A percentile compares a stretch with the other conserved stretches of the same genome.
These are phyloP conservation scores for Falco berigora DNA, from an alignment of 2,797 vertebrate genomes.

Conservation along the genomic window DNA sequence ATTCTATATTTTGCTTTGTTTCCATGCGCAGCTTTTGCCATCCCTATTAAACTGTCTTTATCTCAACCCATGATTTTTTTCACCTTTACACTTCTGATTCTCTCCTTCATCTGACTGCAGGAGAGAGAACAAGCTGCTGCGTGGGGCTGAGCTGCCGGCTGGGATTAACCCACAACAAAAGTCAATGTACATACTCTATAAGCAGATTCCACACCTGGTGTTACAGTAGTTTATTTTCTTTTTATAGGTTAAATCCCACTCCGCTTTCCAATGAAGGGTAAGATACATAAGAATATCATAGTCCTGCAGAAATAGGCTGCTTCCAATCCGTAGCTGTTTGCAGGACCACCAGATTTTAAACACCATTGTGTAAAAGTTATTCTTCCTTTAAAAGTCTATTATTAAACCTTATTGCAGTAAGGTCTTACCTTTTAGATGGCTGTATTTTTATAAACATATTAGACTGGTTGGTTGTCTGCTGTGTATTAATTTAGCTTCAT, in stretches of 20 bases:
- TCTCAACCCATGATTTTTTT: neutral
- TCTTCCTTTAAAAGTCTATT: neutral
- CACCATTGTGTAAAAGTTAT: neutral
- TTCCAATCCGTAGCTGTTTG: neutral
- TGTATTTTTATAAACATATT: neutral
- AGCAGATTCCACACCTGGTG: neutral
- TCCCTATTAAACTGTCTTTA: neutral
- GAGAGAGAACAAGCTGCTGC: neutral
- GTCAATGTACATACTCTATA: neutral
- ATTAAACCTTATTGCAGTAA: neutral
- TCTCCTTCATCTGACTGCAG: fast-evolving
- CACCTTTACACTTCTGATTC: neutral
- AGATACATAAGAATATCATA: neutral
- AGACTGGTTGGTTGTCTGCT: neutral
- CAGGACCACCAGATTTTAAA: neutral
- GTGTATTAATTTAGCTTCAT: neutral
- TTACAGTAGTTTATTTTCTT: neutral
- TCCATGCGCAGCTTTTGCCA: neutral
- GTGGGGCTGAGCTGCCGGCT: fast-evolving
- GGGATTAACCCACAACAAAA: neutral
- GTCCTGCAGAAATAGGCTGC: neutral
- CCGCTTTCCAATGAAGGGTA: neutral
- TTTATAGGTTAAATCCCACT: neutral
- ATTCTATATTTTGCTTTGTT: neutral
- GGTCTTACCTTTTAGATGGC: neutral